Conservation (phyloP, 2,113 vertebrate genomes). For the Paramisgurnus dabryanus region DNA sequence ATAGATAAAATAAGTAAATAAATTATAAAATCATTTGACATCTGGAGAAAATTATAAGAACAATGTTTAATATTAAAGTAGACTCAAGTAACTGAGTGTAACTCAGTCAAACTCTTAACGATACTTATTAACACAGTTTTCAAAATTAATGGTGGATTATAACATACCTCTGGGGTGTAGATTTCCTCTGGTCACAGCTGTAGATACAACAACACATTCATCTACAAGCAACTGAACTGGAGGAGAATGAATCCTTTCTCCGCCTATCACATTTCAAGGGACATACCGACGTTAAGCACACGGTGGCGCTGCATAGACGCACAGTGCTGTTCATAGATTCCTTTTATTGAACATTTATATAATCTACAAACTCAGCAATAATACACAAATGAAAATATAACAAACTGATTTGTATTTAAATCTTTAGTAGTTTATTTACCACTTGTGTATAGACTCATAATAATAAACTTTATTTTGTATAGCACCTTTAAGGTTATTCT, state of each 20-base stretch:
- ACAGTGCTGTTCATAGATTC: neutral
- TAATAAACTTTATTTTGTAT: no score
- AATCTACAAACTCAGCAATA: no score
- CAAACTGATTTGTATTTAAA: no score
- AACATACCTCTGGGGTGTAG: slow-evolving; percentile 16
- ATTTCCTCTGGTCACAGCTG: slow-evolving; percentile 5
- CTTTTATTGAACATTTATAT: neutral
- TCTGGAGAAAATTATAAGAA: no score
- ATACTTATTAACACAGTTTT: no score
- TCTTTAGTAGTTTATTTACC: no score
- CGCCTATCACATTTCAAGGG: slow-evolving; percentile 3
- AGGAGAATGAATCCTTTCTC: neutral
- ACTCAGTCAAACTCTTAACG: no score
- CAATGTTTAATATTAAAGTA: neutral
- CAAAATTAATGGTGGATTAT: neutral
- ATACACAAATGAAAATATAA: no score
- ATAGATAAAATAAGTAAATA: neutral
- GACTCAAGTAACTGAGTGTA: no score
- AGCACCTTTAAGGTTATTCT: no score
- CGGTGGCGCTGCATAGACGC: neutral
- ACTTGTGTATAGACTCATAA: no score
- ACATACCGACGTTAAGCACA: neutral
- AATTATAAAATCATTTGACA: neutral
- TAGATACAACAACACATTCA: slow-evolving; percentile 32
- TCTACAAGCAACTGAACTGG: neutral